Evolutionary conservation across 1,140 invertebrate genomes (phyloP), one percentile per base, ranked within the genome.

Genomic region (Drosophila cardini): DNA sequence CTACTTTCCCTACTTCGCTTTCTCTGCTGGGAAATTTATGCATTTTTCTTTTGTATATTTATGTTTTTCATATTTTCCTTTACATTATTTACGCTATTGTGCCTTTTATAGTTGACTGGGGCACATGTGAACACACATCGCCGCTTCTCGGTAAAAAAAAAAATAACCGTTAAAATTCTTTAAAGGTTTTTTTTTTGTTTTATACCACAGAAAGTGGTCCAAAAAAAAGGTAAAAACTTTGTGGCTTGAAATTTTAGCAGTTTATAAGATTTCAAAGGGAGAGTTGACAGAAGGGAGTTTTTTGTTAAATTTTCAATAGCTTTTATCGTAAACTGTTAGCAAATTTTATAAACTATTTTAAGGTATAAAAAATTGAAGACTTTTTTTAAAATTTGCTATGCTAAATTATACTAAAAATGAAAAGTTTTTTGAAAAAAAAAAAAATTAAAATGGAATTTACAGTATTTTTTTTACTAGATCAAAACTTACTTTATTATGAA

Each of bases 31-130:
- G 21, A 32, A 26, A 74, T 73, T 72, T 76, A 64, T 81, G 81
- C 74, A 69, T 81, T 84, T 48, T 38, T 53, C n/a, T n/a, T 53
- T 18, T 63, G 76, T 87, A 89, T 86, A 89, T 86, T 81, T 85
- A 86, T 85, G 70, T 87, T 72, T 78, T 75, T 67, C 69, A 43
- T 58, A 81, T 78, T 86, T 76, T 74, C 56, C 53, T n/a, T 76
- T 72, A 21, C 67, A 82, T 85, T 85, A 72, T 81, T 85, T 76
- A 86, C 83, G 82, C 67, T 81, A 38, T 68, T 68, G 55, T 87
- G 75, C 62, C 18, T 64, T 78, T 86, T 87, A 72, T 82, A 87
- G 82, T 78, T 85, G 70, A 69, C 62, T 71, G 81, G 65, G 68
- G 50, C 69, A 72, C 68, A 71, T 63, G 40, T 71, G 68, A 69